Conservation (phyloP, 2,113 vertebrate genomes). For the Turnix velox region DNA sequence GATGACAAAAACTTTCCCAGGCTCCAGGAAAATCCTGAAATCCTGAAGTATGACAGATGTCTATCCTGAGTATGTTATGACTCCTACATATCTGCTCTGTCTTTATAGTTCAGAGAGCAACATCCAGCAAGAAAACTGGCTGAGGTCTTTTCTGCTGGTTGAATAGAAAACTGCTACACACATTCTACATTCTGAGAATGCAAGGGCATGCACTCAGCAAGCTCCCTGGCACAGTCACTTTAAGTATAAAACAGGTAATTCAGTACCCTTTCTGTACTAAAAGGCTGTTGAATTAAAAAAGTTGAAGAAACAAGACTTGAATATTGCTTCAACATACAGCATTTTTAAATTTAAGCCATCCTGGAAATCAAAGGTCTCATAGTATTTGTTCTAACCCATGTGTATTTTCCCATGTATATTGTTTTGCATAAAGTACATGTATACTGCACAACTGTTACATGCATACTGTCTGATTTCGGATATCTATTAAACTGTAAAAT, state of each 20-base stretch:
- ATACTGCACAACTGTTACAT: background rate
- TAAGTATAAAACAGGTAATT: background rate
- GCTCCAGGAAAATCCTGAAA: background rate
- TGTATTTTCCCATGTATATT: background rate
- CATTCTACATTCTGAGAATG: background rate
- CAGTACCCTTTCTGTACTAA: background rate
- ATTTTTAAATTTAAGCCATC: background rate
- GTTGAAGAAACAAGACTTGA: background rate
- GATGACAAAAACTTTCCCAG: background rate
- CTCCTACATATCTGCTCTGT: background rate
- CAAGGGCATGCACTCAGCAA: background rate
- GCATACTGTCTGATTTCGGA: background rate
- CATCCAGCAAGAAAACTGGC: background rate
- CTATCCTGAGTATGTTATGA: background rate
- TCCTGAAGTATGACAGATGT: background rate
- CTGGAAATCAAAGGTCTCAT: background rate
- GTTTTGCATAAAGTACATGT: background rate
- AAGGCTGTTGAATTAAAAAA: no score
- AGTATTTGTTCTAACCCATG: background rate
- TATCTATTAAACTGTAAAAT: background rate
- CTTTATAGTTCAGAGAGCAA: background rate
- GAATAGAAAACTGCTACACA: background rate
- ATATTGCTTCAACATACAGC: background rate
- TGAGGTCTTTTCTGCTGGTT: background rate
- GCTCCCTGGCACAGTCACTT: background rate